phyloP scores from a whole-genome alignment of 2,113 vertebrate species.

The Oceanodroma tethys region DNA sequence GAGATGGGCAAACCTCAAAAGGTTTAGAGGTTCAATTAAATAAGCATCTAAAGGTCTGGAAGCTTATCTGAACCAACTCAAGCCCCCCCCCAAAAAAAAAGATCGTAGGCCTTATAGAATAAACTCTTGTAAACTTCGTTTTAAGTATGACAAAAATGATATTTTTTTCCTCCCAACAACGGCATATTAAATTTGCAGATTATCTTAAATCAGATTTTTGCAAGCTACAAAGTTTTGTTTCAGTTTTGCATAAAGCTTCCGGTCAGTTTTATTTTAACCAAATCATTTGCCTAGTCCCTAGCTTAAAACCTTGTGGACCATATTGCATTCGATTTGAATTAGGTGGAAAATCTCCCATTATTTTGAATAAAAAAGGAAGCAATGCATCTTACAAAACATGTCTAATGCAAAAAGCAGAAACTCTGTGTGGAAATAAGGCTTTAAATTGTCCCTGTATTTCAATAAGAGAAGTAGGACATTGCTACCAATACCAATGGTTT shows the following conservation, averaged over 20 bases:
- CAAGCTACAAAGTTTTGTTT: background rate
- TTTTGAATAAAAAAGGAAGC: background rate
- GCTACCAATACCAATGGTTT: background rate
- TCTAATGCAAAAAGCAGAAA: background rate
- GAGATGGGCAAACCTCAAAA: slow-evolving; percentile 29
- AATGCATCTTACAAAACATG: background rate
- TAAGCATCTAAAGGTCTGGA: background rate
- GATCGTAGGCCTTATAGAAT: background rate
- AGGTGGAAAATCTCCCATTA: background rate
- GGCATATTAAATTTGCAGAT: background rate
- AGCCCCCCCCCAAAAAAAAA: background rate
- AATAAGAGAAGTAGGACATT: background rate
- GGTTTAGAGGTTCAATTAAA: background rate
- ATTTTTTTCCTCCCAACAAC: background rate
- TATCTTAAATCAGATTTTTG: background rate
- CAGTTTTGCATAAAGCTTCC: background rate
- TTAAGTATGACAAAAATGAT: background rate
- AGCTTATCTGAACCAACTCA: background rate
- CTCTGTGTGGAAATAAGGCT: background rate
- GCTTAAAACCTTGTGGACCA: background rate
- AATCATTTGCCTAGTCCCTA: background rate
- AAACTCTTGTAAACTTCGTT: background rate
- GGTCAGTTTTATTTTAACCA: background rate
- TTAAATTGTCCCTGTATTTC: background rate
- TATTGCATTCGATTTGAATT: background rate